Percentiles rank a stretch among this genome's conserved stretches.
Conservation (phyloP, 2,888 invertebrate species). For the Venusia cambrica region DNA sequence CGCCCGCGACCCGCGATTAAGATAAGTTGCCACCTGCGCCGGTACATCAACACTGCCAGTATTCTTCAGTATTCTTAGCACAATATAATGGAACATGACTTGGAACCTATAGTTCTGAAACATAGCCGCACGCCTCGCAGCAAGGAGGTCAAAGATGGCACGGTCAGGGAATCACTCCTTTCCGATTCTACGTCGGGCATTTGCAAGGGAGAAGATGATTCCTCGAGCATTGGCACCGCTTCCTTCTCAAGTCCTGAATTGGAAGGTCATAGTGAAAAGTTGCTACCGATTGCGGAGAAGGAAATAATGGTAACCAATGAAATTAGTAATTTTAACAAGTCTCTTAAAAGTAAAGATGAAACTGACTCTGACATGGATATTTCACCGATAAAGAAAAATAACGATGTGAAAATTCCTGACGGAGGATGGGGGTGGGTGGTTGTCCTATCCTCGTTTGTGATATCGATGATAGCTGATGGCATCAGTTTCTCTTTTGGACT, state of each 20-base stretch:
- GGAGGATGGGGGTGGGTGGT: slow-evolving; percentile 96
- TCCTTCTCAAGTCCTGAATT: slow-evolving; percentile 68
- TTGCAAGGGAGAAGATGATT: slow-evolving; percentile 65
- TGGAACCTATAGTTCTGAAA: slow-evolving; percentile 51
- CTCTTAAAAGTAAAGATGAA: slow-evolving; percentile 31
- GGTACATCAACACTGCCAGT: slow-evolving; percentile 48
- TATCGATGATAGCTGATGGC: slow-evolving; percentile 95
- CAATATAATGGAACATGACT: slow-evolving; percentile 55
- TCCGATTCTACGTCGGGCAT: slow-evolving; percentile 76
- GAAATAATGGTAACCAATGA: slow-evolving; percentile 32
- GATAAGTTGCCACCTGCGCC: slow-evolving; percentile 59
- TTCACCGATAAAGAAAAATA: slow-evolving; percentile 33
- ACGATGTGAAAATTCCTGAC: slow-evolving; percentile 84
- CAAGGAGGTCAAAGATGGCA: slow-evolving; percentile 45
- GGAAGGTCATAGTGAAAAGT: slow-evolving; percentile 50
- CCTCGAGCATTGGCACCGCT: slow-evolving; percentile 50
- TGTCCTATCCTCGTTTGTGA: slow-evolving; percentile 90
- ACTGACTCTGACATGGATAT: slow-evolving; percentile 34
- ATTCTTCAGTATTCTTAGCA: slow-evolving; percentile 55
- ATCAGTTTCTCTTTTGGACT: slow-evolving; percentile 96
- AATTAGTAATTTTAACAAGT: too few relatives aligned
- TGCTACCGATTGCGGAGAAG: slow-evolving; percentile 34
- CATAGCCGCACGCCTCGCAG: slow-evolving; percentile 55
- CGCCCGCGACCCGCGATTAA: slow-evolving; percentile 82
- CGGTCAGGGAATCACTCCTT: slow-evolving; percentile 60